These are phyloP conservation scores for Pontoporia blainvillei DNA, from an alignment of 2,113 vertebrate genomes.

Conservation along the genomic window DNA sequence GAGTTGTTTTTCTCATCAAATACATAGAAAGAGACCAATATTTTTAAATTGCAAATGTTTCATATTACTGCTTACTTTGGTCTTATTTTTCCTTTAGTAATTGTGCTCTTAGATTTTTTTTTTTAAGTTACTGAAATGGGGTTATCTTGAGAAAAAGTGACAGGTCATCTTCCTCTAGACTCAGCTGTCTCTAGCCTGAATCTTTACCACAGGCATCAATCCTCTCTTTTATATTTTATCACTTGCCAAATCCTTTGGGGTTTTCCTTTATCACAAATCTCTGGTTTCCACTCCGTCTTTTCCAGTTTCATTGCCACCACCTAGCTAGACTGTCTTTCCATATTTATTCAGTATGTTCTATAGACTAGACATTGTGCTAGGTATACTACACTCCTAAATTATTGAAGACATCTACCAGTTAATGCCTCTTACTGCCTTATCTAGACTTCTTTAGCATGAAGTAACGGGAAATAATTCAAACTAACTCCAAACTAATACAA, in stretches of 20 bases:
- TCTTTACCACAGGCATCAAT: not conserved
- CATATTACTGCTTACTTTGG: not conserved
- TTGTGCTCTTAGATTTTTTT: not conserved
- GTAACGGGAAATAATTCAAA: not conserved
- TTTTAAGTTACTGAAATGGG: not conserved
- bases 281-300: not conserved
- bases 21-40: not conserved
- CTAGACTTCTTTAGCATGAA: not conserved
- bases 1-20: not conserved
- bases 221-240: not conserved
- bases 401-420: not conserved
- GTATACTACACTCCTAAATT: not conserved
- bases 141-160: not conserved
- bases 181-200: not conserved
- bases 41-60: not conserved
- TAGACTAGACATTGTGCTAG: not conserved
- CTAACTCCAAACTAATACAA: not conserved
- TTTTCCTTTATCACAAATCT: not conserved
- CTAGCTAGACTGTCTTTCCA: not conserved
- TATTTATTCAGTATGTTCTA: not conserved
- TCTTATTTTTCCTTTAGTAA: not conserved
- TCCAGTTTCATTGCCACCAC: not conserved
- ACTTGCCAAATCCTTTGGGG: not conserved
- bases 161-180: not conserved
- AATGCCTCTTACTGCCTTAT: not conserved